Evolutionary conservation across 2,113 vertebrate species (phyloP), one percentile per base, ranked within the genome.

Genomic region (Psilopsiagon aurifrons): DNA sequence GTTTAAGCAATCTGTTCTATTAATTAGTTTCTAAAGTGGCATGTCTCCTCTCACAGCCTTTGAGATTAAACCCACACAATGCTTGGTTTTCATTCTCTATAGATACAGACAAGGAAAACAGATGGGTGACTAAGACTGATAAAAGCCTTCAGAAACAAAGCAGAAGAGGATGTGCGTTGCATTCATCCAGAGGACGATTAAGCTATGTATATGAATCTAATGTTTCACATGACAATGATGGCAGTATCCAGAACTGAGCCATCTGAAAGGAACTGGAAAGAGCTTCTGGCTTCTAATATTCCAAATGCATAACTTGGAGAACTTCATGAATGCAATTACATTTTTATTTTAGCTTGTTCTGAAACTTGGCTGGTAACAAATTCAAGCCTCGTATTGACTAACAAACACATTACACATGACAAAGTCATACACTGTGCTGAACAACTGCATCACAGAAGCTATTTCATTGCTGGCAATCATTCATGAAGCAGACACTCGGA

Each of bases 311-410:
- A 43, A 87, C 57, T 70, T 67, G 52, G 78, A 71, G 54, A 87
- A 86, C 25, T 52, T 52, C 44, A 37, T 51, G 15, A 77, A 82
- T n/a, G 43, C 15, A 79, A 75, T 76, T 35, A 54, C 17, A 33
- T 51, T 81, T 84, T 85, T 46, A 55, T 64, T 51, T 22, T 54
- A 64, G 62, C 55, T 85, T 39, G 35, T 78, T 87, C 35, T 69
- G 90, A 52, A 87, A 55, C 35, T 68, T 68, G 67, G 52, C 74
- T 87, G 85, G 63, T 83, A 87, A 49, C 6, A 64, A 62, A 29
- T 7, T 25, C 2, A 14, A 7, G 28, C 13, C n/a, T 63, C 1
- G 0, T 0, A 0, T 3, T 22, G 63, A 27, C 29, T 47, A 24
- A 68, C 77, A 88, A 86, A 57, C 49, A 29, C 0, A 0, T 63